phyloP scores from a whole-genome alignment of 2,113 vertebrate species.

The Pantherophis guttatus region DNA sequence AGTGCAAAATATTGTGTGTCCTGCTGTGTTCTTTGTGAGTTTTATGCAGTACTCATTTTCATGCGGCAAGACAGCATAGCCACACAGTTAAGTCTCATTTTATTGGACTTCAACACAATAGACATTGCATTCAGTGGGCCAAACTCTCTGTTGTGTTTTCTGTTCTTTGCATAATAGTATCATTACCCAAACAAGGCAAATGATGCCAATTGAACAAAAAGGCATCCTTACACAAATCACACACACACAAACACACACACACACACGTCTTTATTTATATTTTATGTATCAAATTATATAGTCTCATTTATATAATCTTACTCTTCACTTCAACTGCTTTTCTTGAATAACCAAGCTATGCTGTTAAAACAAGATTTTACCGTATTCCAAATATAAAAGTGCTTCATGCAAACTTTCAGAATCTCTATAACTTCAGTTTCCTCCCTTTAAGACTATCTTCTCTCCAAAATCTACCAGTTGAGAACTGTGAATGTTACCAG shows the following conservation, averaged over 20 bases:
- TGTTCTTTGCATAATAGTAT: not conserved
- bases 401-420: too few relatives aligned
- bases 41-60: not conserved
- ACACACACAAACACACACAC: not conserved
- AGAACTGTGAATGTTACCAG: not conserved
- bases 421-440: too few relatives aligned
- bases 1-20: not conserved
- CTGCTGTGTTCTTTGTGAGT: not conserved
- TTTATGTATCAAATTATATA: too few relatives aligned
- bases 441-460: not conserved
- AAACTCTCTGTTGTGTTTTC: not conserved
- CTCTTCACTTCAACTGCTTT: too few relatives aligned
- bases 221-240: not conserved
- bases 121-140: not conserved
- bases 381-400: too few relatives aligned
- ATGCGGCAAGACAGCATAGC: not conserved
- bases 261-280: too few relatives aligned
- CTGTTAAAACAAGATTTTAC: too few relatives aligned
- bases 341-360: too few relatives aligned
- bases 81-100: not conserved
- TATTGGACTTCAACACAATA: not conserved
- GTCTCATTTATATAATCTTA: too few relatives aligned
- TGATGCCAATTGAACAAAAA: not conserved
- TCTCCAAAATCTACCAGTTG: not conserved
- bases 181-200: not conserved